These are phyloP conservation scores for Epiblema foenella DNA, from an alignment of 2,888 invertebrate species.

Conservation along the genomic window DNA sequence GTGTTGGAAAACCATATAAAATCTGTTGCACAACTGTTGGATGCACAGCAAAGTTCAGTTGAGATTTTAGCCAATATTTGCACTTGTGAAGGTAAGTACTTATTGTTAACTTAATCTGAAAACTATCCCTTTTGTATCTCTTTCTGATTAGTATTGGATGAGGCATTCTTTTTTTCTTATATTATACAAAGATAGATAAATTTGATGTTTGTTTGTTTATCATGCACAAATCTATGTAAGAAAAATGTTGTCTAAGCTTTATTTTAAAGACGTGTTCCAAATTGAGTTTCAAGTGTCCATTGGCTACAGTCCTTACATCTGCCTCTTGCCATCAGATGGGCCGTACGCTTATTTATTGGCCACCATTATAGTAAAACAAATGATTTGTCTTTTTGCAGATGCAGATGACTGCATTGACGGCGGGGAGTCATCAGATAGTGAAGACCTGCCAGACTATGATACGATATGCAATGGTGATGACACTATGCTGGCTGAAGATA, in stretches of 20 bases:
- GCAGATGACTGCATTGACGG: conserved; percentile 62
- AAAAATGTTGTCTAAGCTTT: background rate
- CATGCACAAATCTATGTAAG: too few species aligned
- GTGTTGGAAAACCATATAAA: conserved; percentile 78
- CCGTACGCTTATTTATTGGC: background rate
- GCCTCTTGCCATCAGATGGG: background rate
- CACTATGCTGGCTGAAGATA: conserved; percentile 72
- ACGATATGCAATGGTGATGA: conserved; percentile 64
- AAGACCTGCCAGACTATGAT: conserved; percentile 57
- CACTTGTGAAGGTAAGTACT: conserved; percentile 84
- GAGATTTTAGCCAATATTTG: conserved; percentile 90
- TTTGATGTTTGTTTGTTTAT: too few species aligned
- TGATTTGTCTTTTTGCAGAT: conserved; percentile 55
- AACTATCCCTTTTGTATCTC: background rate
- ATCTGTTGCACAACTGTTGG: conserved; percentile 83
- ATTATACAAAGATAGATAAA: background rate
- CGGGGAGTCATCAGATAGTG: conserved; percentile 71
- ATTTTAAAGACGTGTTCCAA: background rate
- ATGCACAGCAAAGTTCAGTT: conserved; percentile 88
- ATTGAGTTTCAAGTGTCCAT: too few species aligned
- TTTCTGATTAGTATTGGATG: background rate
- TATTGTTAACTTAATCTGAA: background rate
- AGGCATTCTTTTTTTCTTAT: background rate
- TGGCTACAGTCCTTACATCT: too few species aligned
- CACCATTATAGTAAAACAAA: background rate